phyloP scores from a whole-genome alignment of 2,113 vertebrate species.

The Labeo catla region DNA sequence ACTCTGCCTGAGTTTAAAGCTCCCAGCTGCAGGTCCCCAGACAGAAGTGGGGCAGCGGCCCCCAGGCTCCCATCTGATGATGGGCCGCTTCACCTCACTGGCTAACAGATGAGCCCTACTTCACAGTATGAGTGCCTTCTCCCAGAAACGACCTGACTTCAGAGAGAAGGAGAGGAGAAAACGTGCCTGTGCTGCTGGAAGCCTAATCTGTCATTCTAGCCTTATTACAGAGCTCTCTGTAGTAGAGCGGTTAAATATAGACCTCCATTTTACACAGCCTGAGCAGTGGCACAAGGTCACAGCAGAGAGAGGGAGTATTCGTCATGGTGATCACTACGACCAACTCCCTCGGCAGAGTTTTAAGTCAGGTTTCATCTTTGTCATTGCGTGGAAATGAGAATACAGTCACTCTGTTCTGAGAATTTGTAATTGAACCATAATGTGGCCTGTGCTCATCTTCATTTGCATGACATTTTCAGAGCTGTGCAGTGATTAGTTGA shows the following conservation, averaged over 20 bases:
- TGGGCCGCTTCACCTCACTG: conserved; percentile 42
- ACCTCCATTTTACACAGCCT: conserved; percentile 61
- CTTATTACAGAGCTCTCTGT: conserved; percentile 71
- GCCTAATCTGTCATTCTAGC: conserved; percentile 72
- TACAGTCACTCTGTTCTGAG: neutral
- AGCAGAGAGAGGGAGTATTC: conserved; percentile 29
- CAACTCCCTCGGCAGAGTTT: conserved; percentile 27
- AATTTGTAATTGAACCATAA: conserved; percentile 1
- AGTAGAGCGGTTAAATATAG: conserved; percentile 70
- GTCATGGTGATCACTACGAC: conserved; percentile 27
- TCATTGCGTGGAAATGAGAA: neutral
- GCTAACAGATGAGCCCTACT: conserved; percentile 56
- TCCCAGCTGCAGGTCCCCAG: conserved; percentile 45
- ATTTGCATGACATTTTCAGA: conserved; percentile 19
- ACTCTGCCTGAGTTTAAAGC: neutral
- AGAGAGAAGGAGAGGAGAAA: conserved; percentile 9
- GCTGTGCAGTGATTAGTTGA: neutral
- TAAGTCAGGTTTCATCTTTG: conserved; percentile 40
- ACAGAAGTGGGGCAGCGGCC: conserved; percentile 42
- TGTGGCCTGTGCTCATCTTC: neutral
- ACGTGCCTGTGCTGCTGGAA: conserved; percentile 58
- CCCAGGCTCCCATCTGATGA: conserved; percentile 24
- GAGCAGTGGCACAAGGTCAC: conserved; percentile 54
- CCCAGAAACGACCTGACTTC: conserved; percentile 49
- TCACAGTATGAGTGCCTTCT: conserved; percentile 44